Evolutionary conservation across 2,797 vertebrate genomes (phyloP).

Genomic region (Etheostoma perlongum): DNA sequence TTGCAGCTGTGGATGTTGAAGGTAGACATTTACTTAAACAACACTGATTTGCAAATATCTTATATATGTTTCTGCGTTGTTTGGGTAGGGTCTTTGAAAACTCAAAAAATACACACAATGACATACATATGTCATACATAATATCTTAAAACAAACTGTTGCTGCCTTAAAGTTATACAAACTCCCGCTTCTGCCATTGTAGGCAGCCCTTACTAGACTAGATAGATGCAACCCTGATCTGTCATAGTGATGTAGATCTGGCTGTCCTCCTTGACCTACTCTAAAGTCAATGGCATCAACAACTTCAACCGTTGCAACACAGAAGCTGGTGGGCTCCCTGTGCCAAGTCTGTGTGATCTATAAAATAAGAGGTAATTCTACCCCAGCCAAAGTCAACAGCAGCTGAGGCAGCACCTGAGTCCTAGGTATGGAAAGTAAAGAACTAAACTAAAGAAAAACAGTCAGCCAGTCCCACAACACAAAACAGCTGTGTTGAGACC

Average conservation of each 20-base stretch:
- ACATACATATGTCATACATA: background rate
- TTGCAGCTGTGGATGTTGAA: background rate
- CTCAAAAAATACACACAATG: background rate
- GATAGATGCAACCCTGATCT: background rate
- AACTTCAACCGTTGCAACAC: background rate
- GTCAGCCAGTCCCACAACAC: background rate
- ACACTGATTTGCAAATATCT: background rate
- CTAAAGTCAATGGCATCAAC: slow-evolving; percentile 4
- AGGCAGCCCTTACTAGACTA: background rate
- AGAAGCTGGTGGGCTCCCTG: background rate
- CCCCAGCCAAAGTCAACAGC: slow-evolving; percentile 20
- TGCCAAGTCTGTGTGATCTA: slow-evolving; percentile 9
- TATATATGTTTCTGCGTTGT: background rate
- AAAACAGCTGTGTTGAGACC: background rate
- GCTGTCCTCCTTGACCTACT: slow-evolving; percentile 1
- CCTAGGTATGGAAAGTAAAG: slow-evolving; percentile 5
- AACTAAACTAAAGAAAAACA: slow-evolving; percentile 12
- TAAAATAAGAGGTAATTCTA: slow-evolving; percentile 12
- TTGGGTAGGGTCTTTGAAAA: background rate
- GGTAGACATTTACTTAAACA: background rate
- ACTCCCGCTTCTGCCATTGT: background rate
- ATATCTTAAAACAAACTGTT: background rate
- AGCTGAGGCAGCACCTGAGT: slow-evolving; percentile 23
- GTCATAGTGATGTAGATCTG: background rate
- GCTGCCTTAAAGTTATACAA: background rate